phyloP scores from a whole-genome alignment of 2,113 vertebrate genomes.

The Manacus vitellinus region DNA sequence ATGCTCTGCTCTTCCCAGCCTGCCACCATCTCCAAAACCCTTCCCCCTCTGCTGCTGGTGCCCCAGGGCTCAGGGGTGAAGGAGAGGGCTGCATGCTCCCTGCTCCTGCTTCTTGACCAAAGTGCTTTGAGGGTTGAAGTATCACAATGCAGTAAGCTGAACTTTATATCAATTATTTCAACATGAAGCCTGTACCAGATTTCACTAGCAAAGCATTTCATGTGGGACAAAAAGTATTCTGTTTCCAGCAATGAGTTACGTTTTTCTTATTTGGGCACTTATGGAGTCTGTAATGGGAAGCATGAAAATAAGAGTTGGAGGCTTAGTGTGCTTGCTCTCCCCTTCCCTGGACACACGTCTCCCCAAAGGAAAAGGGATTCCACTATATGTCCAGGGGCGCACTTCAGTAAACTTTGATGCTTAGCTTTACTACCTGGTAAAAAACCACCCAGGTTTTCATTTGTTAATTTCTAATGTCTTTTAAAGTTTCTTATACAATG shows the following conservation, averaged over 20 bases:
- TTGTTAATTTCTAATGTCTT: not conserved
- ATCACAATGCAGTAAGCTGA: not conserved
- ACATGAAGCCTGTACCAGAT: not conserved
- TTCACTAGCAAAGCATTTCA: not conserved
- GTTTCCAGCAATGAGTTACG: not conserved
- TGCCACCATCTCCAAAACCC: not conserved
- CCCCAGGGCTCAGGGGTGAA: not conserved
- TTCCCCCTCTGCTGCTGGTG: not conserved
- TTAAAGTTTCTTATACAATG: not conserved
- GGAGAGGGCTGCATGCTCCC: not conserved
- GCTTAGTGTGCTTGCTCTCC: rapidly evolving
- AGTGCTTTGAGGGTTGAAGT: not conserved
- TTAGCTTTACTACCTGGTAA: not conserved
- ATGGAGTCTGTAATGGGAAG: not conserved
- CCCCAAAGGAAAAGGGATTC: not conserved
- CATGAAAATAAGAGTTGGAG: rapidly evolving
- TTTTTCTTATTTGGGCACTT: not conserved
- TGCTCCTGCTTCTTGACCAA: rapidly evolving
- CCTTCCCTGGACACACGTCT: not conserved
- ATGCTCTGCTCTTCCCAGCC: not conserved
- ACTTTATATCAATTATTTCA: not conserved
- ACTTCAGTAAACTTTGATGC: not conserved
- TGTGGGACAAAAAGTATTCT: not conserved
- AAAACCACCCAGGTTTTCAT: not conserved
- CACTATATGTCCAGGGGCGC: rapidly evolving